Percentiles rank a stretch among this genome's conserved stretches.
Conservation (phyloP, 2,797 vertebrate species). For the Bradypodion pumilum region DNA sequence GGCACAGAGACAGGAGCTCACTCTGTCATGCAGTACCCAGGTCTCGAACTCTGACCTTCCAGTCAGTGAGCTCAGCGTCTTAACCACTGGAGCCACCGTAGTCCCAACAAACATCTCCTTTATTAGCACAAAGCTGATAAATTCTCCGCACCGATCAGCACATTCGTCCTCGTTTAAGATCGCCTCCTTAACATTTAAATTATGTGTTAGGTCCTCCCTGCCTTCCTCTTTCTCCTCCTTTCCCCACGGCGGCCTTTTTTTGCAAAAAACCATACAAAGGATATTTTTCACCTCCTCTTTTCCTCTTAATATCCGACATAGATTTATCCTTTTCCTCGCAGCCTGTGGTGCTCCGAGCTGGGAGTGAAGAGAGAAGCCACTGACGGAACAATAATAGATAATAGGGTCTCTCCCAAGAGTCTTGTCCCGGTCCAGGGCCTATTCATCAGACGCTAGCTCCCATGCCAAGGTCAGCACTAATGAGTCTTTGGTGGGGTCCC, state of each 20-base stretch:
- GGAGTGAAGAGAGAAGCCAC: slow-evolving; percentile 75
- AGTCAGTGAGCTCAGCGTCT: too few species aligned
- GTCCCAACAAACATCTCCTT: too few species aligned
- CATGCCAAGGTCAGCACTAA: slow-evolving; percentile 98
- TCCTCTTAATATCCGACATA: slow-evolving; percentile 83
- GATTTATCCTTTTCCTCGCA: slow-evolving; percentile 90
- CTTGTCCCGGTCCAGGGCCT: slow-evolving; percentile 87
- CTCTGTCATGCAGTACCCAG: too few species aligned
- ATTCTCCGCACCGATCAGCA: too few species aligned
- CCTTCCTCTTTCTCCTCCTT: slow-evolving; percentile 49
- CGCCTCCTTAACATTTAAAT: too few species aligned
- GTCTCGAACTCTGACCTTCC: too few species aligned
- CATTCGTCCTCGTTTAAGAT: too few species aligned
- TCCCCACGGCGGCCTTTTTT: slow-evolving; percentile 60
- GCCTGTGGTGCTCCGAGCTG: slow-evolving; percentile 58
- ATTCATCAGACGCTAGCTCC: slow-evolving; percentile 92
- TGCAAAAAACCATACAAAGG: slow-evolving; percentile 64
- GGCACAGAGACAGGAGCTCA: too few species aligned
- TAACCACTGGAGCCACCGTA: too few species aligned
- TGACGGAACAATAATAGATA: slow-evolving; percentile 94
- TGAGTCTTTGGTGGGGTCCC: slow-evolving; percentile 87
- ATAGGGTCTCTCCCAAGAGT: slow-evolving; percentile 86
- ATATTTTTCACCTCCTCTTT: slow-evolving; percentile 75
- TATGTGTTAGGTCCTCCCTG: too few species aligned
- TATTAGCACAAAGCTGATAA: too few species aligned